Evolutionary conservation across 2,888 invertebrate species (phyloP).

Genomic region (Sthenelais limicola): DNA sequence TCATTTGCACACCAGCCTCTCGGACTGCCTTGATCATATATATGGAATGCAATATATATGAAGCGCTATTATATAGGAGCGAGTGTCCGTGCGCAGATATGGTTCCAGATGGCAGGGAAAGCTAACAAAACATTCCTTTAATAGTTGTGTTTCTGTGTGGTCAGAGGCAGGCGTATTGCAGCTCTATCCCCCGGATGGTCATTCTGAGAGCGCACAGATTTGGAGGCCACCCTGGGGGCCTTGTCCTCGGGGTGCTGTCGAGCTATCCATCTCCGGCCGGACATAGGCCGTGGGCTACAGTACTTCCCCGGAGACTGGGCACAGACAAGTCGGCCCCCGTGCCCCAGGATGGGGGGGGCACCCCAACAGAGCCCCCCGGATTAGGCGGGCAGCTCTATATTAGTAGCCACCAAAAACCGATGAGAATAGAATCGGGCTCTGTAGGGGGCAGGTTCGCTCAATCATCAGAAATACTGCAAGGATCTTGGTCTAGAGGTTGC

Average conservation of each 20-base stretch:
- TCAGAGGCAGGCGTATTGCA: no score
- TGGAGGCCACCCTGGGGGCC: not conserved
- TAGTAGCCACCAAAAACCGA: slow-evolving; percentile 30
- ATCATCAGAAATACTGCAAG: slow-evolving; percentile 14
- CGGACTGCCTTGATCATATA: no score
- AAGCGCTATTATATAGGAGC: no score
- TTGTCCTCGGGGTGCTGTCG: slow-evolving; percentile 15
- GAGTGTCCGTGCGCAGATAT: no score
- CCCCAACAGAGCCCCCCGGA: slow-evolving; percentile 10
- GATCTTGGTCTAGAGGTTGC: not conserved
- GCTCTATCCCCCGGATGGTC: no score
- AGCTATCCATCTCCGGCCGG: slow-evolving; percentile 19
- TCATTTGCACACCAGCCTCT: no score
- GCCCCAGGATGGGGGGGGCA: not conserved
- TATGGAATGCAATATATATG: no score
- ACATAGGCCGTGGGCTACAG: slow-evolving; percentile 1
- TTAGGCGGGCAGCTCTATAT: slow-evolving; percentile 28
- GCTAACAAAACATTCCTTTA: no score
- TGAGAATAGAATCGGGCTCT: slow-evolving; percentile 30
- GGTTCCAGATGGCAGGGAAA: no score
- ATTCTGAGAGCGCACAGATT: not conserved
- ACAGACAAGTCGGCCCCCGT: not conserved
- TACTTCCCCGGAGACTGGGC: not conserved
- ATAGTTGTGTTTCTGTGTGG: no score
- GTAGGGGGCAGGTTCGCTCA: not conserved